Evolutionary conservation across 1,140 invertebrate species (phyloP).

Genomic region (Scaptomyza hsui): DNA sequence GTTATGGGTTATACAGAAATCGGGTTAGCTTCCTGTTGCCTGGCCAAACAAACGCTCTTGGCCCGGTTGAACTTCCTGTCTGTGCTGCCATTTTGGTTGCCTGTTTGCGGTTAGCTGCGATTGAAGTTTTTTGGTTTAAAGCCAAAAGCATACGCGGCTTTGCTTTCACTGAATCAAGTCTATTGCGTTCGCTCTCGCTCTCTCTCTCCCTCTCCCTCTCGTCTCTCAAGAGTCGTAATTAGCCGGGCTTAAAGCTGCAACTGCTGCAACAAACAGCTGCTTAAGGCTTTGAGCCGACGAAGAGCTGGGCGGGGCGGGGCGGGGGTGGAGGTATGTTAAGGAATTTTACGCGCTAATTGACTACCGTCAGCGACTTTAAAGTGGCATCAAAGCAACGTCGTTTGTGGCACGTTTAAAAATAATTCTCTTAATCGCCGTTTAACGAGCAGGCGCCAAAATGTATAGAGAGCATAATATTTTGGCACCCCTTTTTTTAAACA

Average conservation of each 20-base stretch:
- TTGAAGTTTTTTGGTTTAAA: constrained; percentile 64
- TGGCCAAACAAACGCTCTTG: constrained; percentile 5
- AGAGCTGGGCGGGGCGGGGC: neutral
- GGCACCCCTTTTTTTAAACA: constrained; percentile 27
- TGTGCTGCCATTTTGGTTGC: constrained; percentile 42
- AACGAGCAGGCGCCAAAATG: constrained; percentile 61
- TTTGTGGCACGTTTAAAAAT: constrained; percentile 54
- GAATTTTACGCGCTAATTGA: constrained; percentile 56
- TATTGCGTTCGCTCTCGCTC: neutral
- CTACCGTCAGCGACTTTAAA: constrained; percentile 71
- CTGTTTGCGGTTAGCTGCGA: constrained; percentile 53
- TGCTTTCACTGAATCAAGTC: neutral
- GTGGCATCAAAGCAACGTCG: constrained; percentile 62
- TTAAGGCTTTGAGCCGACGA: neutral
- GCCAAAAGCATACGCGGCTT: constrained; percentile 19
- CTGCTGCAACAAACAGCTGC: neutral
- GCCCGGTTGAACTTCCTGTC: constrained; percentile 30
- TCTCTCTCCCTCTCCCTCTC: too few species aligned
- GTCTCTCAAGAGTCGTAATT: constrained; percentile 8
- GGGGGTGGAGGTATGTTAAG: neutral
- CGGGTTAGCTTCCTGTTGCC: constrained; percentile 45
- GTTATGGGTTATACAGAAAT: constrained; percentile 59
- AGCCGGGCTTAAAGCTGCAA: constrained; percentile 31
- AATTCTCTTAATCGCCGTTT: constrained; percentile 70
- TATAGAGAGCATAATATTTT: constrained; percentile 46